Evolutionary conservation across 2,113 vertebrate genomes (phyloP).

Genomic region (Grus americana): DNA sequence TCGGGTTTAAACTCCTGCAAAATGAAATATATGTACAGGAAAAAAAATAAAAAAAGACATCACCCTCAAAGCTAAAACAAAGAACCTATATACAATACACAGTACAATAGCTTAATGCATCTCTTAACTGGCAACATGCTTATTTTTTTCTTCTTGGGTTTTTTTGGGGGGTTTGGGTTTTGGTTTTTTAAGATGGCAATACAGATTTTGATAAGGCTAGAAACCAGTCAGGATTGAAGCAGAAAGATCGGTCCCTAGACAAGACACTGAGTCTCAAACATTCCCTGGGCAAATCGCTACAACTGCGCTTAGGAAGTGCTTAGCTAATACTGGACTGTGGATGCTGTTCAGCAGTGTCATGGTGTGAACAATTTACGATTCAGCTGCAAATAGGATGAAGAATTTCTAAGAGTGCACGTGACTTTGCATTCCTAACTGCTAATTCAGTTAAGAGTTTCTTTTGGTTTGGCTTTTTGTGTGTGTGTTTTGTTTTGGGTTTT

Average conservation of each 20-base stretch:
- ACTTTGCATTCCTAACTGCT: neutral
- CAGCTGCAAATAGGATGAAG: neutral
- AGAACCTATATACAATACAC: neutral
- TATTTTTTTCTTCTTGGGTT: neutral
- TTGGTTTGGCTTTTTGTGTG: neutral
- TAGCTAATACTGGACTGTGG: accelerated
- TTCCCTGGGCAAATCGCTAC: neutral
- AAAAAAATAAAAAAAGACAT: neutral
- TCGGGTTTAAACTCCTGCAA: neutral
- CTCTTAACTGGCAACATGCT: neutral
- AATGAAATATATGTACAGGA: neutral
- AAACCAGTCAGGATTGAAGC: neutral
- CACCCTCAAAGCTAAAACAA: neutral
- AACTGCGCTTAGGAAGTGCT: neutral
- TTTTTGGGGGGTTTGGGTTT: neutral
- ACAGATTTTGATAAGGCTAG: neutral
- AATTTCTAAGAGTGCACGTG: neutral
- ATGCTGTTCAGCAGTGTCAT: neutral
- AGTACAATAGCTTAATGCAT: neutral
- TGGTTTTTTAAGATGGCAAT: neutral
- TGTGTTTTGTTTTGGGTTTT: neutral
- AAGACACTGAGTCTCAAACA: neutral
- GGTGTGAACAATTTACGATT: neutral
- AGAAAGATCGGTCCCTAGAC: neutral
- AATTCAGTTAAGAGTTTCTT: neutral